Evolutionary conservation across 2,888 invertebrate species (phyloP).

Genomic region (Drosophila subsilvestris): DNA sequence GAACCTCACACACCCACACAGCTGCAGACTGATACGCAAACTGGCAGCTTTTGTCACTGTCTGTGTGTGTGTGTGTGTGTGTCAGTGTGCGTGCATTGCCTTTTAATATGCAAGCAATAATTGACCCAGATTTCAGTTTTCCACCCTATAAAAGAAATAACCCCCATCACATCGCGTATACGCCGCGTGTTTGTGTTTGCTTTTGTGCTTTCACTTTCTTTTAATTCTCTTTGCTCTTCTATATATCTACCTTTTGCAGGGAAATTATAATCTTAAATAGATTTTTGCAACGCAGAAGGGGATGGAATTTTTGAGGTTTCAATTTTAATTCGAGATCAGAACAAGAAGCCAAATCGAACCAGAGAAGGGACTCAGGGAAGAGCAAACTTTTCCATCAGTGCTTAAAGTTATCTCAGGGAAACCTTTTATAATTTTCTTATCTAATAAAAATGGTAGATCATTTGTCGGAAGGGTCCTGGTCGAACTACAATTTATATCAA

Average conservation of each 20-base stretch:
- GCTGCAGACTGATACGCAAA: not conserved
- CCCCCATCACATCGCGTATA: conserved; percentile 28
- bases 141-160: conserved; percentile 16
- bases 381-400: too few relatives aligned
- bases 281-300: too few relatives aligned
- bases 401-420: too few relatives aligned
- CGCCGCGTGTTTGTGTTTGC: conserved; percentile 31
- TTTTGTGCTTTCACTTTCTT: not conserved
- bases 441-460: too few relatives aligned
- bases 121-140: conserved; percentile 81
- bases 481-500: too few relatives aligned
- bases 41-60: conserved; percentile 1
- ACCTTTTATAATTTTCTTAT: too few relatives aligned
- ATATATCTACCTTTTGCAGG: not conserved
- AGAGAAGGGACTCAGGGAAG: too few relatives aligned
- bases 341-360: too few relatives aligned
- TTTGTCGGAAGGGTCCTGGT: too few relatives aligned
- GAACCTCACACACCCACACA: conserved; percentile 13
- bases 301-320: too few relatives aligned
- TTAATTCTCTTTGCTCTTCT: not conserved
- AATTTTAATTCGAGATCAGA: too few relatives aligned
- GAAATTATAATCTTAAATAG: not conserved
- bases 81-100: conserved; percentile 27
- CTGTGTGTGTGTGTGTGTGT: conserved; percentile 12
- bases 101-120: conserved; percentile 75